A percentile compares a stretch with the other conserved stretches of the same genome.
These are phyloP conservation scores for Cydia amplana DNA, from an alignment of 1,140 invertebrate genomes.

Conservation along the genomic window DNA sequence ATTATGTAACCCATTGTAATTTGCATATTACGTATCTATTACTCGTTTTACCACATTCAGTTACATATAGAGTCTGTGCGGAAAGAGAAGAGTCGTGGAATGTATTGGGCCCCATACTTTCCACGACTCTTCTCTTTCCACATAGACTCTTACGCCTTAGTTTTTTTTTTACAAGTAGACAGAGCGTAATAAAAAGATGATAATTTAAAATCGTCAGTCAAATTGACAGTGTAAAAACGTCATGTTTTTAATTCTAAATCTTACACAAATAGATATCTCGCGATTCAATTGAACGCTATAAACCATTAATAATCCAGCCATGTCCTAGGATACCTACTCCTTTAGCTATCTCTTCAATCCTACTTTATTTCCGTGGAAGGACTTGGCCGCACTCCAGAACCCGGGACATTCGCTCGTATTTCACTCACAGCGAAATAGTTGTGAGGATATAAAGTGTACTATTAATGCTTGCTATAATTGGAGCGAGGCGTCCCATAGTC, in stretches of 20 bases:
- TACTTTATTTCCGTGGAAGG: conserved; percentile 42
- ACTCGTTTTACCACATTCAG: no score
- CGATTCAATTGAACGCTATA: neutral
- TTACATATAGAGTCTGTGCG: no score
- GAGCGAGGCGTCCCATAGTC: conserved; percentile 60
- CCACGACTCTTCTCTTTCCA: no score
- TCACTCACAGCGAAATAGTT: conserved; percentile 68
- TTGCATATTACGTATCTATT: no score
- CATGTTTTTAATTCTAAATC: neutral
- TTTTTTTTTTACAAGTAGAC: no score
- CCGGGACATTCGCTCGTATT: conserved; percentile 57
- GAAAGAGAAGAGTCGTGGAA: no score
- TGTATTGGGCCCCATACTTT: no score
- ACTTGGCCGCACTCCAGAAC: conserved; percentile 58
- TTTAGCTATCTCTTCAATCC: conserved; percentile 42
- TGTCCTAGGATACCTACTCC: neutral
- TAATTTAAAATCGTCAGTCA: no score
- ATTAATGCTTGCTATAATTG: conserved; percentile 66
- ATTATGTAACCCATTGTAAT: no score
- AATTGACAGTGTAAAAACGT: no score
- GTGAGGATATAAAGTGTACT: conserved; percentile 63
- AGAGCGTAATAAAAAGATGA: no score
- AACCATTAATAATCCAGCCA: neutral
- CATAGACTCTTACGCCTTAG: no score
- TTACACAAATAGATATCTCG: neutral